Base-by-base conservation (phyloP, 2,888 invertebrate genomes). In the Belgica antarctica region DNA sequence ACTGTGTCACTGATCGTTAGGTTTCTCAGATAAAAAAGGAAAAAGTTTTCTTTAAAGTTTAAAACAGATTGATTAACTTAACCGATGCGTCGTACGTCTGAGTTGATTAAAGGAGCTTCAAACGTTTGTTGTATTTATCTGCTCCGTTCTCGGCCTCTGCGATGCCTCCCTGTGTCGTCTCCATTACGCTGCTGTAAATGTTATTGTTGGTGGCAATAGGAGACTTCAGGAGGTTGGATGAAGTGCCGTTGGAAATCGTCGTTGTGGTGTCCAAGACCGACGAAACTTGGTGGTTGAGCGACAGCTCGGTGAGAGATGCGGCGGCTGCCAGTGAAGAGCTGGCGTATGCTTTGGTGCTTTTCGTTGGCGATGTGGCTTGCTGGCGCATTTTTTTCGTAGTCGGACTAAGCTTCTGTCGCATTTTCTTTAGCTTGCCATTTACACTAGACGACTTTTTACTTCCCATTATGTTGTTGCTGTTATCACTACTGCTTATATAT, bases 151-250 rank as follows among this genome's bases (percentile, higher is more conserved):
- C 65, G 28, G 15, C 47, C 27, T 17, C 19, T 10, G 27, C 7
- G 22, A 52, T 52, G 17, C 7, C 52, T 15, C 28, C 27, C n/a
- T n/a, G n/a, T n/a, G n/a, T n/a, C n/a, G 65, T 41, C 27, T 66
- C 65, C 12, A 47, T 47, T 17, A 66, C 47, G 27, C 17, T 47
- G 46, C 19, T 66, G 46, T 66, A 47, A 19, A 47, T 66, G 47
- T 66, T 66, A 47, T 66, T 65, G 15, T 65, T 66, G 22, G 65
- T 66, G 47, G 47, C 47, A 47, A 66, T 66, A 19, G 65, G 65
- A 47, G 47, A 47, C 47, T 66, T 66, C 28, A 47, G 25, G 15
- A 47, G 24, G 24, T 41, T 41, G 17, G 17, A 8, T 17, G 22
- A 17, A 22, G 52, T 22, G 8, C 7, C 17, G 22, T 22, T 52